Evolutionary conservation across 1,140 invertebrate species (phyloP).

Genomic region (Chlorops oryzae): DNA sequence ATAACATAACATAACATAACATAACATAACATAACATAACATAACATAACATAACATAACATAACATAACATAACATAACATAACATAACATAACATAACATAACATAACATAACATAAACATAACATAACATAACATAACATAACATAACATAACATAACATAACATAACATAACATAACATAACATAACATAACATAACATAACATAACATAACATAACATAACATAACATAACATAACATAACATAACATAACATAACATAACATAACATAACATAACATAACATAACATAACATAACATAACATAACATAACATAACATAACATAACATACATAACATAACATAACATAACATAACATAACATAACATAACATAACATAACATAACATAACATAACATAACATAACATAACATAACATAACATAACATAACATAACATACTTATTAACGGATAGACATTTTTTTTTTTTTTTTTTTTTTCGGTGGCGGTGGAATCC

Average conservation of each 20-base stretch:
- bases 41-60: constrained; percentile 7
- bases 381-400: constrained; percentile 7
- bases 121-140: constrained; percentile 7
- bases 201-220: constrained; percentile 7
- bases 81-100: constrained; percentile 7
- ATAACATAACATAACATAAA: no score
- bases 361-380: constrained; percentile 7
- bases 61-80: constrained; percentile 7
- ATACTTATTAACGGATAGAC: no score
- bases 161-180: constrained; percentile 7
- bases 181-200: constrained; percentile 7
- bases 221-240: constrained; percentile 7
- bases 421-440: constrained; percentile 7
- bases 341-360: constrained; percentile 7
- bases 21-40: constrained; percentile 7
- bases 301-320: constrained; percentile 7
- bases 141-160: constrained; percentile 7
- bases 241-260: constrained; percentile 7
- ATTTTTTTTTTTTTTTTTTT: no score
- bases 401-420: constrained; percentile 7
- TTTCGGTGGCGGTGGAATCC: no score
- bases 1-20: constrained; percentile 7
- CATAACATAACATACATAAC: no score
- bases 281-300: constrained; percentile 7
- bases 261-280: constrained; percentile 7